These are phyloP conservation scores for Collichthys lucidus DNA, from an alignment of 2,113 vertebrate genomes.

Conservation along the genomic window DNA sequence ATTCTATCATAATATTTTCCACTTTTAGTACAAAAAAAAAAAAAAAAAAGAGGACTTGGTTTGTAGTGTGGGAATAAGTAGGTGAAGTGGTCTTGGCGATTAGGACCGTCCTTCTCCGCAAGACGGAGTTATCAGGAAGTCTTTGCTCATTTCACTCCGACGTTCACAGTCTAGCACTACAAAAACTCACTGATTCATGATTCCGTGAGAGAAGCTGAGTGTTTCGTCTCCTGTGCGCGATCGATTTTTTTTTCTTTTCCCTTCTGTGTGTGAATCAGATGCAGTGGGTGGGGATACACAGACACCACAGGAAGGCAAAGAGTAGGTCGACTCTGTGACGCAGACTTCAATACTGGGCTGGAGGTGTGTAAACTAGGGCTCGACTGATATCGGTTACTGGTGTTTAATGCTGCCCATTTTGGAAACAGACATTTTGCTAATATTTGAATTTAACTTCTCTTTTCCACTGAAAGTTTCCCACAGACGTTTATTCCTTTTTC, in stretches of 20 bases:
- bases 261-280: slow-evolving; percentile 43
- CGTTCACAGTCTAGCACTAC: slow-evolving; percentile 40
- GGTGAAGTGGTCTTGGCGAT: slow-evolving; percentile 31
- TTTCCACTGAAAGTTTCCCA: no score
- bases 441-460: background rate
- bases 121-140: slow-evolving; percentile 21
- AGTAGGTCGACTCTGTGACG: background rate
- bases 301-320: background rate
- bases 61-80: slow-evolving; percentile 57
- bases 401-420: background rate
- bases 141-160: slow-evolving; percentile 37
- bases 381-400: slow-evolving; percentile 43
- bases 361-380: slow-evolving; percentile 39
- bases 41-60: slow-evolving; percentile 39
- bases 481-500: no score
- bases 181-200: slow-evolving; percentile 45
- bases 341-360: slow-evolving; percentile 52
- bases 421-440: background rate
- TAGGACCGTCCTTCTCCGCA: slow-evolving; percentile 1
- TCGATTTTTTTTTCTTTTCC: background rate
- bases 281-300: background rate
- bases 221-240: slow-evolving; percentile 35
- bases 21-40: slow-evolving; percentile 72
- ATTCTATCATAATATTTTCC: slow-evolving; percentile 73
- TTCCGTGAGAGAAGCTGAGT: slow-evolving; percentile 40